Evolutionary conservation across 2,113 vertebrate species (phyloP).

Genomic region (Fukomys damarensis): DNA sequence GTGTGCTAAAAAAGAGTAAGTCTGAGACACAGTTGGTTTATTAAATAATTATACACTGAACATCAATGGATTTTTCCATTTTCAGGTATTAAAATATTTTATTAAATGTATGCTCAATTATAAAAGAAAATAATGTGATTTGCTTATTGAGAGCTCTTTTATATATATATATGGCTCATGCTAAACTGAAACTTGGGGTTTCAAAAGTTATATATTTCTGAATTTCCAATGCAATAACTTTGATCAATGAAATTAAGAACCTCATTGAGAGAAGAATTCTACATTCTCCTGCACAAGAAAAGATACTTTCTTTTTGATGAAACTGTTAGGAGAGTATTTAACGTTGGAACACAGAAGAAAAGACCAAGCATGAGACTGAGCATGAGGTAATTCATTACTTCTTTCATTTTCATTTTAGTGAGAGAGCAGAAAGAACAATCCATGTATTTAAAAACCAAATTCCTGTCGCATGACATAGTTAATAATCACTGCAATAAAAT

Average conservation of each 20-base stretch:
- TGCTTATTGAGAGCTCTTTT: background rate
- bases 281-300: background rate
- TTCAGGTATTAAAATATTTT: constrained; percentile 6
- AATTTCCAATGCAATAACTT: background rate
- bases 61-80: background rate
- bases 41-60: background rate
- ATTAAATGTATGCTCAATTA: background rate
- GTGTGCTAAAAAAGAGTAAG: background rate
- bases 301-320: background rate
- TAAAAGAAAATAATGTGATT: constrained; percentile 1
- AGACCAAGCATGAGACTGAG: background rate
- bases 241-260: constrained; percentile 12
- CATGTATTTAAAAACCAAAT: constrained; percentile 42
- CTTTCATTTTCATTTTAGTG: constrained; percentile 51
- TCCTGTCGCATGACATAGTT: constrained; percentile 33
- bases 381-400: constrained; percentile 34
- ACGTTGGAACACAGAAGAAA: constrained; percentile 17
- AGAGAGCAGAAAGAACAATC: constrained; percentile 37
- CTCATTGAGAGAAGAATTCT: background rate
- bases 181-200: background rate
- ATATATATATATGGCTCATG: background rate
- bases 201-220: background rate
- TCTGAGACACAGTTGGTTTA: background rate
- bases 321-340: constrained; percentile 33
- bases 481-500: constrained; percentile 7